phyloP scores from a whole-genome alignment of 2,113 vertebrate species.

The Sebastes fasciatus region DNA sequence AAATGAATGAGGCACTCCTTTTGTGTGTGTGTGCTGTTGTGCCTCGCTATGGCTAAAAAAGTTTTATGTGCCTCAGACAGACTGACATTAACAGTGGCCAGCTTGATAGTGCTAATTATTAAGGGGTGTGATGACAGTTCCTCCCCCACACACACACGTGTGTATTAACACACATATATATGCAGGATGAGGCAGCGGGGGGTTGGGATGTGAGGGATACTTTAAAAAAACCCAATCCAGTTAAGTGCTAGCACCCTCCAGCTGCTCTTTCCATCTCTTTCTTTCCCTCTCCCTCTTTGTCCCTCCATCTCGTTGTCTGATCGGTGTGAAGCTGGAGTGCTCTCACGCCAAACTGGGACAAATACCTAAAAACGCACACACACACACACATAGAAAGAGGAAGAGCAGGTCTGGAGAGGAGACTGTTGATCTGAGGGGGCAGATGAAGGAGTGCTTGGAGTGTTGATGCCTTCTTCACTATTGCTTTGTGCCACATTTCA shows the following conservation, averaged over 20 bases:
- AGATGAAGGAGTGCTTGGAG: slow-evolving; percentile 74
- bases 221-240: slow-evolving; percentile 77
- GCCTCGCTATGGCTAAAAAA: slow-evolving; percentile 22
- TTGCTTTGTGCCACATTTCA: slow-evolving; percentile 79
- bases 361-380: slow-evolving; percentile 60
- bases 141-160: slow-evolving; percentile 26
- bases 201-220: slow-evolving; percentile 65
- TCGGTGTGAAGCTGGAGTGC: slow-evolving; percentile 58
- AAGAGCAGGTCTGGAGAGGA: slow-evolving; percentile 61
- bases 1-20: slow-evolving; percentile 77
- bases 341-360: slow-evolving; percentile 75
- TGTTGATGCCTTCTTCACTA: slow-evolving; percentile 78
- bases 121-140: slow-evolving; percentile 60
- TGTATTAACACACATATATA: slow-evolving; percentile 40
- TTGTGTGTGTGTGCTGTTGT: slow-evolving; percentile 24
- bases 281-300: slow-evolving; percentile 42
- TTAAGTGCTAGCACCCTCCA: slow-evolving; percentile 76
- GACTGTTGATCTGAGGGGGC: slow-evolving; percentile 72
- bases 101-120: slow-evolving; percentile 71
- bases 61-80: slow-evolving; percentile 62
- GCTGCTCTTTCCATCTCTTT: slow-evolving; percentile 58
- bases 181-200: slow-evolving; percentile 54
- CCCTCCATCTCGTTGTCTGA: slow-evolving; percentile 58
- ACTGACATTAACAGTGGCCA: slow-evolving; percentile 63
- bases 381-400: slow-evolving; percentile 19